A percentile compares a stretch with the other conserved stretches of the same genome.
Conservation (phyloP, 2,888 invertebrate species). For the Yponomeuta cagnagella region DNA sequence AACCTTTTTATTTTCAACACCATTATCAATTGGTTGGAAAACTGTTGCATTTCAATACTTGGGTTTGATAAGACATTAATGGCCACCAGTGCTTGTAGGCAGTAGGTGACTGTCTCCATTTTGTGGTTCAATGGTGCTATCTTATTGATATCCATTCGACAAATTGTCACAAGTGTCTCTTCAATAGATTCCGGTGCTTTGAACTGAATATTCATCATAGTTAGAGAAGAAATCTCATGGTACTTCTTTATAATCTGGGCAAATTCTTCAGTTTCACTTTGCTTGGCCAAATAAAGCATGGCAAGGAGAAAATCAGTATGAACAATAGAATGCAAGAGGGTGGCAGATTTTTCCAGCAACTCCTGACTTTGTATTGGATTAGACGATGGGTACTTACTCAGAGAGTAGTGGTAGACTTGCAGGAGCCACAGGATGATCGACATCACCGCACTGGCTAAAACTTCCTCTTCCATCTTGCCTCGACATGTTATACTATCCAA, state of each 20-base stretch:
- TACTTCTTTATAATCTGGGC: constrained; percentile 83
- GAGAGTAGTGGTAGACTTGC: constrained; percentile 79
- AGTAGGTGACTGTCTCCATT: constrained; percentile 81
- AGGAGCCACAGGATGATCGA: constrained; percentile 88
- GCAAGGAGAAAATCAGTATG: constrained; percentile 85
- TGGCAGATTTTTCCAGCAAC: constrained; percentile 81
- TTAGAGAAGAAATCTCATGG: constrained; percentile 79
- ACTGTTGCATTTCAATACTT: constrained; percentile 85
- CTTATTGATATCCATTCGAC: constrained; percentile 78
- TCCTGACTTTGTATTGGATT: constrained; percentile 73
- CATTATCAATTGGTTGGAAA: constrained; percentile 89
- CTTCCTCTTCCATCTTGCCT: constrained; percentile 91
- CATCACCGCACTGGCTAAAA: constrained; percentile 88
- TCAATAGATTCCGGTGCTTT: constrained; percentile 76
- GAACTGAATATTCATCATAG: constrained; percentile 74
- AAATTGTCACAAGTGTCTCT: constrained; percentile 77
- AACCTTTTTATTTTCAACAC: constrained; percentile 90
- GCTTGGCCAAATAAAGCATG: constrained; percentile 88
- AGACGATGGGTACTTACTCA: constrained; percentile 64
- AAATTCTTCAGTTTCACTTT: constrained; percentile 84
- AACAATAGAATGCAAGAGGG: constrained; percentile 80
- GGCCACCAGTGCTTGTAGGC: constrained; percentile 87
- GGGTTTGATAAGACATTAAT: constrained; percentile 91
- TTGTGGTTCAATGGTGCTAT: constrained; percentile 72
- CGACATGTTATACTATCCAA: constrained; percentile 79